A percentile compares a stretch with the other conserved stretches of the same genome.
phyloP scores from a whole-genome alignment of 2,888 invertebrate species.

The Galeruca laticollis region DNA sequence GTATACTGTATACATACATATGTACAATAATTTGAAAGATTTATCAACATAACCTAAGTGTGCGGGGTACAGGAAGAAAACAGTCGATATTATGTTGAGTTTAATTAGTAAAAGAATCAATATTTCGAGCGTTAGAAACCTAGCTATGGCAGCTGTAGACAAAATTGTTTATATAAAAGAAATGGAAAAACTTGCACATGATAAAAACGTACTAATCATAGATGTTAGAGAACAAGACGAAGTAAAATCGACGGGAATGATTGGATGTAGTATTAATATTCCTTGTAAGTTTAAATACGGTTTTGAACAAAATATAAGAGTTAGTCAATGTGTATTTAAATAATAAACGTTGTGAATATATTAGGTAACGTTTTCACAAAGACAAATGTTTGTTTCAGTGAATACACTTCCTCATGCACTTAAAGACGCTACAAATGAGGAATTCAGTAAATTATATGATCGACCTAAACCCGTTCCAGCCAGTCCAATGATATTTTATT shows the following conservation, averaged over 20 bases:
- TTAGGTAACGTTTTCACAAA: neutral
- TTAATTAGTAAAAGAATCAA: constrained; percentile 3
- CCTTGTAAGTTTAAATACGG: constrained; percentile 61
- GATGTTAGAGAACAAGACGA: constrained; percentile 83
- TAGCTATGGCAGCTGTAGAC: constrained; percentile 13
- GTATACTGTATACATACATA: too few relatives aligned
- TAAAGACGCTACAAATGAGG: neutral
- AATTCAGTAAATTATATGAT: constrained; percentile 15
- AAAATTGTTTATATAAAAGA: constrained; percentile 58
- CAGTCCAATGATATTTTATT: constrained; percentile 22
- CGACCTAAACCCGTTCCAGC: neutral
- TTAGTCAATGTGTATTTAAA: neutral
- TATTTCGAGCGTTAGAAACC: neutral
- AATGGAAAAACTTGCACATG: constrained; percentile 65
- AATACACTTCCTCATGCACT: constrained; percentile 7
- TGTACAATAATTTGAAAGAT: too few relatives aligned
- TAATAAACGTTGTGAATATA: neutral
- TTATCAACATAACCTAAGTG: too few relatives aligned
- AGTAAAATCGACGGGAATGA: constrained; percentile 75
- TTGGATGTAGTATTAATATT: constrained; percentile 81
- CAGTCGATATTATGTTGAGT: neutral
- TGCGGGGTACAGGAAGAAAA: too few relatives aligned
- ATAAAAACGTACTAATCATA: constrained; percentile 71
- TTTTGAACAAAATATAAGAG: neutral
- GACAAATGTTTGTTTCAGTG: constrained; percentile 20